Percentiles rank a stretch among this genome's conserved stretches.
phyloP scores from a whole-genome alignment of 2,797 vertebrate species.

The Alfaro cultratus region DNA sequence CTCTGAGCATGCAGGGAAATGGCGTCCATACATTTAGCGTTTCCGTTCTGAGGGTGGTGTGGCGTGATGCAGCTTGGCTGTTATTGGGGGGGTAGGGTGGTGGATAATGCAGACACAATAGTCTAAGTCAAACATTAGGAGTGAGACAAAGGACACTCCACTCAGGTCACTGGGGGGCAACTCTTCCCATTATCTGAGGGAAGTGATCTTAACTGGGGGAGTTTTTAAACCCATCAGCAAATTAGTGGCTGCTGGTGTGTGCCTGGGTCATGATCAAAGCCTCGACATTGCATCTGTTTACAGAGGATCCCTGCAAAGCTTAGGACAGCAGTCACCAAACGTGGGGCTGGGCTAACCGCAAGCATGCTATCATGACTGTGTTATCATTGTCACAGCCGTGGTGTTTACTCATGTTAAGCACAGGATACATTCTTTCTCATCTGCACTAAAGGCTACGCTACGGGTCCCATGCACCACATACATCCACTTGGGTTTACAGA shows the following conservation, averaged over 20 bases:
- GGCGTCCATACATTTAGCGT: slow-evolving; percentile 82
- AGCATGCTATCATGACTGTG: slow-evolving; percentile 54
- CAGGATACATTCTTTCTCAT: slow-evolving; percentile 51
- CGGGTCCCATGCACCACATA: slow-evolving; percentile 12
- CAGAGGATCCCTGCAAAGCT: slow-evolving; percentile 51
- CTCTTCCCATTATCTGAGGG: slow-evolving; percentile 77
- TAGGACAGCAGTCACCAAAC: slow-evolving; percentile 56
- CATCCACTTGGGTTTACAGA: slow-evolving; percentile 7
- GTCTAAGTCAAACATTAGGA: slow-evolving; percentile 88
- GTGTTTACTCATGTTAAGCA: slow-evolving; percentile 49
- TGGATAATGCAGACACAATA: slow-evolving; percentile 82
- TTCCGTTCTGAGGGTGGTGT: slow-evolving; percentile 66
- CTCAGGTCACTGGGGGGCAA: slow-evolving; percentile 73
- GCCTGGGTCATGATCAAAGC: slow-evolving; percentile 69
- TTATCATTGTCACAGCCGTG: slow-evolving; percentile 50
- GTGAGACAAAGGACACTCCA: slow-evolving; percentile 84
- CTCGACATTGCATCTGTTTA: slow-evolving; percentile 45
- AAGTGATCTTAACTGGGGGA: slow-evolving; percentile 78
- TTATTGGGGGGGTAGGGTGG: slow-evolving; percentile 56
- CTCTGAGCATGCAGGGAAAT: slow-evolving; percentile 73
- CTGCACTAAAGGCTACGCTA: slow-evolving; percentile 35
- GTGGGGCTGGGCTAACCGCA: slow-evolving; percentile 33
- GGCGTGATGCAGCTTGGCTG: slow-evolving; percentile 50
- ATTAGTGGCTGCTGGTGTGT: slow-evolving; percentile 63
- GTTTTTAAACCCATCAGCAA: slow-evolving; percentile 72